These are phyloP conservation scores for Diplosoma virens DNA, from an alignment of 23 tunicate species.

Conservation along the genomic window DNA sequence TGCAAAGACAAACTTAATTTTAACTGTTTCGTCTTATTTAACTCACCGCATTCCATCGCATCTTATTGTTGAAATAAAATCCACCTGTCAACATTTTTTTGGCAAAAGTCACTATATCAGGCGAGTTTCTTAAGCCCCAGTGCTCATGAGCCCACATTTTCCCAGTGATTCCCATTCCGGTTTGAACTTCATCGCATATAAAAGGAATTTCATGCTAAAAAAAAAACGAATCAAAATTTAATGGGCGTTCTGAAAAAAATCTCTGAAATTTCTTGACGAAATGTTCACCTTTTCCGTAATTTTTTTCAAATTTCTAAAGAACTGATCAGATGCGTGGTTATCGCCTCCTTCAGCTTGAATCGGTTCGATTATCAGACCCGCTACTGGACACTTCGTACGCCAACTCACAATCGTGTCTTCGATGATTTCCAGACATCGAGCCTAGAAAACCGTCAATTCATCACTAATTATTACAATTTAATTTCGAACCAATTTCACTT, in stretches of 20 bases:
- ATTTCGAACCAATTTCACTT: too few species aligned
- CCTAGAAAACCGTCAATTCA: too few species aligned
- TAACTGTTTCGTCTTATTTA: too few species aligned
- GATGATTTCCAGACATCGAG: constrained; percentile 66
- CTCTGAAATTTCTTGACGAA: too few species aligned
- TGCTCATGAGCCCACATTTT: constrained; percentile 97
- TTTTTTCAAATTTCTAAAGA: constrained; percentile 66
- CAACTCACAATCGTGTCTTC: constrained; percentile 61
- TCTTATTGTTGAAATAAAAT: constrained; percentile 44
- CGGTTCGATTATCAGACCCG: constrained; percentile 91
- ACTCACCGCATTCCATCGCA: constrained; percentile 59
- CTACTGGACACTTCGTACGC: constrained; percentile 58
- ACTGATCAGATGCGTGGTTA: constrained; percentile 73
- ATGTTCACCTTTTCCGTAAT: constrained; percentile 50
- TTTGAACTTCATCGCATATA: constrained; percentile 95
- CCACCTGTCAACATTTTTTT: constrained; percentile 93
- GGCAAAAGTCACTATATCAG: constrained; percentile 96
- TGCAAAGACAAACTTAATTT: too few species aligned
- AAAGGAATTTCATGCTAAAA: constrained; percentile 57
- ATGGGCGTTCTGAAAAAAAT: too few species aligned
- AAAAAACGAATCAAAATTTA: too few species aligned
- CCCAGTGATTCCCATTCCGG: constrained; percentile 84
- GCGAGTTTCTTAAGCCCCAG: constrained; percentile 73
- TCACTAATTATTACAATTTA: too few species aligned
- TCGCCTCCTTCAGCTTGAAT: constrained; percentile 99